Evolutionary conservation across 2,888 invertebrate genomes (phyloP).

Genomic region (Bedellia somnulentella): DNA sequence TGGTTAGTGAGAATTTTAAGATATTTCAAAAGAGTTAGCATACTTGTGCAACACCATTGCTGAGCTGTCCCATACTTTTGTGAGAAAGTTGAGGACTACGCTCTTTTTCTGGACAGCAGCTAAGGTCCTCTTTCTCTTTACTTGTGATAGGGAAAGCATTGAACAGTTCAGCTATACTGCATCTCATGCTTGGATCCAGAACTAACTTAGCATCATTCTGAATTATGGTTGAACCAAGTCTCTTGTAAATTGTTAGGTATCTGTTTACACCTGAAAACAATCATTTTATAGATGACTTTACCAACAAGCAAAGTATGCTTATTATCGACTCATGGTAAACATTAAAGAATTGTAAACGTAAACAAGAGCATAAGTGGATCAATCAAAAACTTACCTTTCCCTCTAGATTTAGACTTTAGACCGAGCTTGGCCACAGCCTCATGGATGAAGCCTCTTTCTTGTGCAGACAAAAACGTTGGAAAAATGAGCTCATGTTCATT

Average conservation of each 20-base stretch:
- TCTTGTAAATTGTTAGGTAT: conserved; percentile 70
- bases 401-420: conserved; percentile 79
- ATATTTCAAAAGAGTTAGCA: too few species aligned
- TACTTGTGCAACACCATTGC: conserved; percentile 68
- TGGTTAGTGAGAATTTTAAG: too few species aligned
- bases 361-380: not conserved
- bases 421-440: conserved; percentile 68
- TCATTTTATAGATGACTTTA: too few species aligned
- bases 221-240: conserved; percentile 67
- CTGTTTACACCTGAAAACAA: conserved; percentile 66
- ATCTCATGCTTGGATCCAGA: conserved; percentile 64
- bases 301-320: too few species aligned
- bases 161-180: conserved; percentile 63
- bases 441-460: conserved; percentile 81
- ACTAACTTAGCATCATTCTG: conserved; percentile 68
- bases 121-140: conserved; percentile 70
- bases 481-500: conserved; percentile 61
- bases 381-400: conserved; percentile 61
- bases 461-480: conserved; percentile 73
- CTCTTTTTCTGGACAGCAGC: conserved; percentile 68
- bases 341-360: too few species aligned
- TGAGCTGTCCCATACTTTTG: conserved; percentile 65
- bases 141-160: conserved; percentile 69
- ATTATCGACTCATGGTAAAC: too few species aligned
- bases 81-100: conserved; percentile 57